Evolutionary conservation across 1,140 invertebrate genomes (phyloP).

Genomic region (Sinella curviseta): DNA sequence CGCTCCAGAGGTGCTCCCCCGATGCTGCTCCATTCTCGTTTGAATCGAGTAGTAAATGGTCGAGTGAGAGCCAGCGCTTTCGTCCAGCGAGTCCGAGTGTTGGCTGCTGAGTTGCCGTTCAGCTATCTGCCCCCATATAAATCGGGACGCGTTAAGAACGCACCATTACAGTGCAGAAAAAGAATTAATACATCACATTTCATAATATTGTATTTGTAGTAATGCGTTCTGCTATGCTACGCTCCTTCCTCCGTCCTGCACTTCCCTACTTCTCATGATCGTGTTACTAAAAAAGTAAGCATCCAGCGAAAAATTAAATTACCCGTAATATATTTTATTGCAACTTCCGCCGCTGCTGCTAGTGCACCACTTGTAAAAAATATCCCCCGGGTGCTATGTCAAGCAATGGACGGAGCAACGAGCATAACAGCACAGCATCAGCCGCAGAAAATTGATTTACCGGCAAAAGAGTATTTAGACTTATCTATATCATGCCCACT

Average conservation of each 20-base stretch:
- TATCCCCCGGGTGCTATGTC: not conserved
- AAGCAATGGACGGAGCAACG: not conserved
- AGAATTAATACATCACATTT: no score
- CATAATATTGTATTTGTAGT: no score
- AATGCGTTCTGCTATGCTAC: no score
- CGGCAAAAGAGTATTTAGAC: not conserved
- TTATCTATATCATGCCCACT: no score
- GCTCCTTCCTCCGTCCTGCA: no score
- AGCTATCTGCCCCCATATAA: no score
- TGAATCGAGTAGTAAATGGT: constrained; percentile 49
- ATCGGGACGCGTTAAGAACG: no score
- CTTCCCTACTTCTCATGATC: no score
- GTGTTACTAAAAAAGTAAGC: no score
- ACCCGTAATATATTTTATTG: not conserved
- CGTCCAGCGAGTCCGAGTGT: constrained; percentile 36
- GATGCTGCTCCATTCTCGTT: constrained; percentile 40
- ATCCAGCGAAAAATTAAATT: not conserved
- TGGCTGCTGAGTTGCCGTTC: constrained; percentile 40
- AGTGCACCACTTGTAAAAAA: no score
- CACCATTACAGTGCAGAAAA: no score
- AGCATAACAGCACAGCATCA: no score
- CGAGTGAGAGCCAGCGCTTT: not conserved
- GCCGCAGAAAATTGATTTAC: not conserved
- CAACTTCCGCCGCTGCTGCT: not conserved
- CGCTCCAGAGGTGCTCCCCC: not conserved